phyloP scores from a whole-genome alignment of 2,888 invertebrate genomes.

The Gortyna flavago region DNA sequence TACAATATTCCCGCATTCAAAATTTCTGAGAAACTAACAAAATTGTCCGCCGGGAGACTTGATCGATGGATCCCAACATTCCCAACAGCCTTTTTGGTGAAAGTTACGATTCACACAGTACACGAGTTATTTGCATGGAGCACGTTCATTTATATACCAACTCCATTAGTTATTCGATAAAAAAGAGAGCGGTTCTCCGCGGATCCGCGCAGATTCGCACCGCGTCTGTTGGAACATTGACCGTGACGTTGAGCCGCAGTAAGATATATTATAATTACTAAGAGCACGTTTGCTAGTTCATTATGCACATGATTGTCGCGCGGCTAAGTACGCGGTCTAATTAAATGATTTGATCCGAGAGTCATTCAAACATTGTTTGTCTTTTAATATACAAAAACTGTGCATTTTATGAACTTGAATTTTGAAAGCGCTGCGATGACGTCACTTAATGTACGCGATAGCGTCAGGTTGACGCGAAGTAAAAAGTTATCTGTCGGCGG shows the following conservation, averaged over 20 bases:
- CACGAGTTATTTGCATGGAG: constrained; percentile 29
- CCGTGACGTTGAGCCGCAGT: constrained; percentile 31
- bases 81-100: too few relatives aligned
- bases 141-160: constrained; percentile 28
- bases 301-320: constrained; percentile 3
- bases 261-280: not conserved
- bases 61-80: constrained; percentile 35
- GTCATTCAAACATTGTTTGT: constrained; percentile 37
- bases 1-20: constrained; percentile 48
- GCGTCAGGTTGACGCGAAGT: constrained; percentile 16
- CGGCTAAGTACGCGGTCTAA: constrained; percentile 44
- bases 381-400: constrained; percentile 29
- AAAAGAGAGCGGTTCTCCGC: constrained; percentile 7
- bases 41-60: constrained; percentile 13
- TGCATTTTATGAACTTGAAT: constrained; percentile 17
- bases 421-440: constrained; percentile 28
- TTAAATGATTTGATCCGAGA: constrained; percentile 47
- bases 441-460: constrained; percentile 28
- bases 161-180: constrained; percentile 29
- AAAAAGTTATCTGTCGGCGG: constrained; percentile 37
- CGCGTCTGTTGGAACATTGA: not conserved
- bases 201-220: not conserved
- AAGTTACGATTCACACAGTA: constrained; percentile 20
- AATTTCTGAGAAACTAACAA: constrained; percentile 45
- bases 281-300: constrained; percentile 10